Evolutionary conservation across 2,113 vertebrate genomes (phyloP).

Genomic region (Urocynchramus pylzowi): DNA sequence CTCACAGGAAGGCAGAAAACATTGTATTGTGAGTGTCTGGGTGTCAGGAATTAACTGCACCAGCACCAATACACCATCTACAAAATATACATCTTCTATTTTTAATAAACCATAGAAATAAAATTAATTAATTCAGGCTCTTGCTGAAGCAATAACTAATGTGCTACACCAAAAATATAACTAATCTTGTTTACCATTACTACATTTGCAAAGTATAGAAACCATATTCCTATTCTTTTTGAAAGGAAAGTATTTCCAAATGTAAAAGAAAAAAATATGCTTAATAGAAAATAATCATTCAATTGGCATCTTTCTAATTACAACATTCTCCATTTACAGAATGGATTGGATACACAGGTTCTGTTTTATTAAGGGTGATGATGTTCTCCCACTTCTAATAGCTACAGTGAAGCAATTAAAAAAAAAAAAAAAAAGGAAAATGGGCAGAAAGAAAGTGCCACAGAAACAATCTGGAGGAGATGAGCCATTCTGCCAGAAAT

Average conservation of each 20-base stretch:
- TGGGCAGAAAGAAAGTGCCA: not conserved
- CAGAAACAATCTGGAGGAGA: not conserved
- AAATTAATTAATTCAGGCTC: not conserved
- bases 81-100: not conserved
- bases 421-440: not conserved
- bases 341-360: not conserved
- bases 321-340: not conserved
- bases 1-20: not conserved
- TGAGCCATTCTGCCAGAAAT: not conserved
- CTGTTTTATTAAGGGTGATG: not conserved
- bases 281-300: not conserved
- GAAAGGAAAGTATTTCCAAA: not conserved
- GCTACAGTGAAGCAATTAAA: not conserved
- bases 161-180: not conserved
- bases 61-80: not conserved
- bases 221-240: not conserved
- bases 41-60: not conserved
- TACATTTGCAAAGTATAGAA: not conserved
- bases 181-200: not conserved
- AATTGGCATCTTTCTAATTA: not conserved
- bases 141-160: not conserved
- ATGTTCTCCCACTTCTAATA: not conserved
- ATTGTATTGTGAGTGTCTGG: not conserved
- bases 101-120: not conserved
- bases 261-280: not conserved